Percentiles rank a stretch among this genome's conserved stretches.
phyloP scores from a whole-genome alignment of 2,888 invertebrate genomes.

The Machimus atricapillus region DNA sequence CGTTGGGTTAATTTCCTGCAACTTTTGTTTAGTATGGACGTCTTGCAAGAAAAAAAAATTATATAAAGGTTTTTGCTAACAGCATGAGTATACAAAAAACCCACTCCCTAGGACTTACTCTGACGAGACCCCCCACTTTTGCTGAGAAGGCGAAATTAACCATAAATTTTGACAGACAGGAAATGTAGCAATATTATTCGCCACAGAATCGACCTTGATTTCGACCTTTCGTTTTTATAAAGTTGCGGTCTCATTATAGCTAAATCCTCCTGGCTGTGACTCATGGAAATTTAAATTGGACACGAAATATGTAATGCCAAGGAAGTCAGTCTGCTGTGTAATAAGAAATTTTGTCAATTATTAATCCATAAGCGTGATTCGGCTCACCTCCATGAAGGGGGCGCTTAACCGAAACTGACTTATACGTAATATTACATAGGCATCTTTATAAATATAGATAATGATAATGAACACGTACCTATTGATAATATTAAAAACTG shows the following conservation, averaged over 20 bases:
- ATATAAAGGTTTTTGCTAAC: background rate
- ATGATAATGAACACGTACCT: no score
- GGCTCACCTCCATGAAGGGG: background rate
- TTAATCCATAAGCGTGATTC: background rate
- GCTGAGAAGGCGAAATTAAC: background rate
- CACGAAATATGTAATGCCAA: background rate
- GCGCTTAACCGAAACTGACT: background rate
- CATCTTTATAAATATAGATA: background rate
- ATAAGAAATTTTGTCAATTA: background rate
- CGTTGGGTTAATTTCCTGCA: conserved; percentile 26
- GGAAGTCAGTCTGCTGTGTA: background rate
- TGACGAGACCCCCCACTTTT: background rate
- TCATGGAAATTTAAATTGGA: background rate
- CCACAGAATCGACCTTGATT: background rate
- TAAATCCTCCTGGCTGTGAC: background rate
- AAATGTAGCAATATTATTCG: background rate
- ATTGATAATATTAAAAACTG: background rate
- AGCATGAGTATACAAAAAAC: background rate
- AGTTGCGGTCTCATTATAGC: background rate
- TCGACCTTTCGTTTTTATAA: background rate
- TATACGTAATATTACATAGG: background rate
- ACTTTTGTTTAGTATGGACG: background rate
- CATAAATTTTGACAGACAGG: conserved; percentile 1
- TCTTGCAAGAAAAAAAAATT: background rate
- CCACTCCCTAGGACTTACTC: background rate